These are phyloP conservation scores for Ciconia stormi DNA, from an alignment of 2,113 vertebrate genomes.

Conservation along the genomic window DNA sequence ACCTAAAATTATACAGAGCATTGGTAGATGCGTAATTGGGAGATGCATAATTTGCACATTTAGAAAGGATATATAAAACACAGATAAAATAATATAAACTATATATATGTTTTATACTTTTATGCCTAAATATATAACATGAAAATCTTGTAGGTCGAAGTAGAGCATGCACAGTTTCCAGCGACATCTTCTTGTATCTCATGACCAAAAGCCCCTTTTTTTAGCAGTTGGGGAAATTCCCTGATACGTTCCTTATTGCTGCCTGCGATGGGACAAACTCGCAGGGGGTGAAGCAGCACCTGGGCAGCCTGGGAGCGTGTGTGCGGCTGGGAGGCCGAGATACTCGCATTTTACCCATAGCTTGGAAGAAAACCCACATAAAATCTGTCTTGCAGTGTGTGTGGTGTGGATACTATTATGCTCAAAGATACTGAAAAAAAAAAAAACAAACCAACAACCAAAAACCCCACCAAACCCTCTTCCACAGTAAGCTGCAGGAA, in stretches of 20 bases:
- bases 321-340: too few species aligned
- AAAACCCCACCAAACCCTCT: not conserved
- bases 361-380: not conserved
- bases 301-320: fast-evolving
- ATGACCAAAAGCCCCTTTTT: not conserved
- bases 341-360: not conserved
- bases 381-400: not conserved
- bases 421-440: too few species aligned
- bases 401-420: too few species aligned
- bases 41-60: not conserved
- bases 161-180: not conserved
- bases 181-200: not conserved
- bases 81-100: not conserved
- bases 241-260: not conserved
- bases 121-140: not conserved
- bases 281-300: too few species aligned
- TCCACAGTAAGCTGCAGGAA: not conserved
- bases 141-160: not conserved
- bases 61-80: not conserved
- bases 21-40: not conserved
- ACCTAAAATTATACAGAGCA: not conserved
- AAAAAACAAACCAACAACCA: too few species aligned
- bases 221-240: not conserved
- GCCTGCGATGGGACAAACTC: not conserved
- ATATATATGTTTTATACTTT: not conserved